Conservation (phyloP, 1,140 invertebrate genomes). For the Drosophila mauritiana region DNA sequence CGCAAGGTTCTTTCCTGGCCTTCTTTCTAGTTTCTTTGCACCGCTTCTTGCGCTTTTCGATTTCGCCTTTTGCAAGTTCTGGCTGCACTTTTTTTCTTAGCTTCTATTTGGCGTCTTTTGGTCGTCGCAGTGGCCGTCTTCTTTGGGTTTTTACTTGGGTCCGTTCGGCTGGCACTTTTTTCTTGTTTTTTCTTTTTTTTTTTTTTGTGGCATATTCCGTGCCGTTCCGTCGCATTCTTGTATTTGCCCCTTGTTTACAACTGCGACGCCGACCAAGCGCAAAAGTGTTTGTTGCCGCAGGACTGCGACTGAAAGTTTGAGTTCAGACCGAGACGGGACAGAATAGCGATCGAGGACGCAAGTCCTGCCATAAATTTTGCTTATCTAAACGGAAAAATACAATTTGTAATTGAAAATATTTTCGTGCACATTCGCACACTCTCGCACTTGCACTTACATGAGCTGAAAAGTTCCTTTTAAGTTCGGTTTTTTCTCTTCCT, state of each 20-base stretch:
- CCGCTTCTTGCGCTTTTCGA: constrained; percentile 16
- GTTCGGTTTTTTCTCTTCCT: constrained; percentile 15
- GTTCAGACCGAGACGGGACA: constrained; percentile 10
- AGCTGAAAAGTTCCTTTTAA: constrained; percentile 43
- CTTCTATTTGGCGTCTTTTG: constrained; percentile 41
- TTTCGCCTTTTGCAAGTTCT: constrained; percentile 21
- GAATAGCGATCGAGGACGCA: constrained; percentile 8
- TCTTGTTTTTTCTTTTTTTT: not conserved
- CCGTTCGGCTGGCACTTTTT: not conserved
- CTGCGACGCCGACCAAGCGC: constrained; percentile 71
- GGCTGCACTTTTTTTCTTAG: constrained; percentile 6
- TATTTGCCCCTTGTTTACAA: constrained; percentile 71
- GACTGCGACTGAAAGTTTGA: constrained; percentile 48
- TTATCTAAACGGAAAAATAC: constrained; percentile 82
- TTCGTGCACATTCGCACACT: constrained; percentile 44
- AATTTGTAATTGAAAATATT: constrained; percentile 83
- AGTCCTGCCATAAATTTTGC: constrained; percentile 76
- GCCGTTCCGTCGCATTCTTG: constrained; percentile 25
- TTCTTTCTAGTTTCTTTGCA: not conserved
- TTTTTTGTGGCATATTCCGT: constrained; percentile 8
- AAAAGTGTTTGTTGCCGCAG: constrained; percentile 79
- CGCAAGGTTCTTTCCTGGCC: not conserved
- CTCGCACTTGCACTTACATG: constrained; percentile 17
- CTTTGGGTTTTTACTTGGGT: not conserved
- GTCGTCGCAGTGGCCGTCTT: constrained; percentile 25